A percentile compares a stretch with the other conserved stretches of the same genome.
These are phyloP conservation scores for Xestoiulus laeticollis DNA, from an alignment of 2,888 invertebrate species.

Conservation along the genomic window DNA sequence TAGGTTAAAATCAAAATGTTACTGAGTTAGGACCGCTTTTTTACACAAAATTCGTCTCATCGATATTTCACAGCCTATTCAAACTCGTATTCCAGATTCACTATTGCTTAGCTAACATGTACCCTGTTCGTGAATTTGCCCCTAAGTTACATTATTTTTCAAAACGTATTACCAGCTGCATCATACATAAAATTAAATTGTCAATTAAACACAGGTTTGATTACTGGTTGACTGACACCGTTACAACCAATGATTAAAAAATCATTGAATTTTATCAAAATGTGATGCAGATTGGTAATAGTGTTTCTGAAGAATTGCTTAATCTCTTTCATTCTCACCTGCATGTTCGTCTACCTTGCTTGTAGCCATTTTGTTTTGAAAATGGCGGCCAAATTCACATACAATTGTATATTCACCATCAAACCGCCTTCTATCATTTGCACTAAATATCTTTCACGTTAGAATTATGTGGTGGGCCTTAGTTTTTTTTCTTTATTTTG, in stretches of 20 bases:
- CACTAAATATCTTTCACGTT: not conserved
- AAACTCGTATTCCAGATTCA: slow-evolving; percentile 6
- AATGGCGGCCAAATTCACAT: not conserved
- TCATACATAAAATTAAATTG: not conserved
- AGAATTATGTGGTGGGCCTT: not conserved
- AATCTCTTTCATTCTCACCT: not conserved
- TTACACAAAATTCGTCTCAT: not conserved
- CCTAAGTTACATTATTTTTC: not conserved
- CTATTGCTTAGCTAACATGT: not conserved
- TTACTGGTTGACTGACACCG: too few relatives aligned
- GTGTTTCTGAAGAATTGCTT: not conserved
- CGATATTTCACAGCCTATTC: not conserved
- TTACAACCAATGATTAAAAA: not conserved
- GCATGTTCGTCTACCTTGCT: not conserved
- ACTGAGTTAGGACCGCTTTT: not conserved
- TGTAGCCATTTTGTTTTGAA: not conserved
- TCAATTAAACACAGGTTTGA: not conserved
- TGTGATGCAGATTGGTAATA: not conserved
- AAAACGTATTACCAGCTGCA: not conserved
- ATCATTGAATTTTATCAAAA: not conserved
- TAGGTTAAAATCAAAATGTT: too few relatives aligned
- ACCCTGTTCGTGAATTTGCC: slow-evolving; percentile 14
- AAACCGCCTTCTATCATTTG: not conserved
- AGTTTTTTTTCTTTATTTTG: not conserved
- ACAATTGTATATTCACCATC: not conserved